A percentile compares a stretch with the other conserved stretches of the same genome.
These are phyloP conservation scores for Drosophila miranda DNA, from an alignment of 1,140 invertebrate species.

Conservation along the genomic window DNA sequence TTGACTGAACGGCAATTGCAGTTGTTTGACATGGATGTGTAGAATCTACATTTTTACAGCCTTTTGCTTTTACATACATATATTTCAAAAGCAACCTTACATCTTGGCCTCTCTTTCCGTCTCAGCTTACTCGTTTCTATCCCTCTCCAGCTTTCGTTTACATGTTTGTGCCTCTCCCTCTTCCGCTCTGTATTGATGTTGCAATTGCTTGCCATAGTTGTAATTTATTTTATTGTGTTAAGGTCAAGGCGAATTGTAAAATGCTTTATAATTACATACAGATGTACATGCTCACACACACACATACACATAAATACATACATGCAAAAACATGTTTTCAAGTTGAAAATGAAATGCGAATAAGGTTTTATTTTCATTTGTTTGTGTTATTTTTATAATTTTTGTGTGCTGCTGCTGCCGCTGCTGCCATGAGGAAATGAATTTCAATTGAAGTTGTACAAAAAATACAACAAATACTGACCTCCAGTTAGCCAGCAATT, in stretches of 20 bases:
- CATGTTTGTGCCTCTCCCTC: not conserved
- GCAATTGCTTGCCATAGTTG: conserved; percentile 56
- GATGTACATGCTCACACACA: not conserved
- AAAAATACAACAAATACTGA: conserved; percentile 47
- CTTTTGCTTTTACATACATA: not conserved
- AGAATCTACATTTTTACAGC: no score
- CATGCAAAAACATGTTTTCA: conserved; percentile 6
- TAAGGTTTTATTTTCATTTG: conserved; percentile 23
- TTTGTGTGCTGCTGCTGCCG: conserved; percentile 19
- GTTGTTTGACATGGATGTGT: no score
- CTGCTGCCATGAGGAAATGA: conserved; percentile 65
- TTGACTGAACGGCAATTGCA: not conserved
- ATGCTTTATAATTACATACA: conserved; percentile 62
- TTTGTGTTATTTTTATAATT: conserved; percentile 8
- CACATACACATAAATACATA: conserved; percentile 25
- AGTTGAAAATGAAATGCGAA: conserved; percentile 53
- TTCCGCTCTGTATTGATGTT: conserved; percentile 8
- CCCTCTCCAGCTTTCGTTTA: not conserved
- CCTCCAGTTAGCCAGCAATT: conserved; percentile 48
- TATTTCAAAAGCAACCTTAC: no score
- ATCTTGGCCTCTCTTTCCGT: no score
- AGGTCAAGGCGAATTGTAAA: conserved; percentile 76
- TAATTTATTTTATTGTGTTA: conserved; percentile 81
- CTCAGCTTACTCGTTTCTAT: no score
- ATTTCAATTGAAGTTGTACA: conserved; percentile 58